Base-by-base conservation (phyloP, 2,888 invertebrate species). In the Coenonympha glycerion region DNA sequence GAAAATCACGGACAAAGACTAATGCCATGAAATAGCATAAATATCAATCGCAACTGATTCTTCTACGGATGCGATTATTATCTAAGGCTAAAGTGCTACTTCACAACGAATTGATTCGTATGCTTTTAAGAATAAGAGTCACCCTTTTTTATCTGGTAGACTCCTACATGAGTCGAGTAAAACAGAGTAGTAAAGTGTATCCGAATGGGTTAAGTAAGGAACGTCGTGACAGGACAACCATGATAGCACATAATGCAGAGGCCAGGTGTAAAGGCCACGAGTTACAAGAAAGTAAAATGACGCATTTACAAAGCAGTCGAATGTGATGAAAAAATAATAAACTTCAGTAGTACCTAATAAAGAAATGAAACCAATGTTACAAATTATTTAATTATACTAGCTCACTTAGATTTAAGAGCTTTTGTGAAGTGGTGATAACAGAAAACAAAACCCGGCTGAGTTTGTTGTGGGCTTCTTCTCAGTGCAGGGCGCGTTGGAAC, bases 121-220 rank as follows among this genome's bases (percentile, higher is more conserved):
- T 11, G 8, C 6, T 34, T n/a, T 9, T 41, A 5, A 45, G 6
- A 13, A 52, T 61, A 64, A 50, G 62, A 42, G 52, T 55, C 57
- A 39, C 44, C 51, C 58, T 60, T 56, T 63, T 54, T 55, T 49
- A 51, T 50, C 55, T 57, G 50, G 54, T 61, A 56, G 62, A 76
- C 76, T 68, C 76, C 76, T 76, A 78, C 77, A 73, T 75, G 71
- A 70, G 68, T 68, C 75, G 71, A 70, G 68, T 68, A 66, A 74
- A 71, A 73, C 74, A 73, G n/a, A n/a, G 72, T 70, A 65, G 56
- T 54, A 56, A 52, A 67, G 67, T 69, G 68, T 72, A 73, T 56
- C 30, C 62, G 58, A 61, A 64, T 71, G 66, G 68, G 58, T 61
- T 65, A 58, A 67, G 59, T 59, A 61, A 56, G 47, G 53, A 56